These are phyloP conservation scores for Nymphalis urticae DNA, from an alignment of 2,888 invertebrate species.

Conservation along the genomic window DNA sequence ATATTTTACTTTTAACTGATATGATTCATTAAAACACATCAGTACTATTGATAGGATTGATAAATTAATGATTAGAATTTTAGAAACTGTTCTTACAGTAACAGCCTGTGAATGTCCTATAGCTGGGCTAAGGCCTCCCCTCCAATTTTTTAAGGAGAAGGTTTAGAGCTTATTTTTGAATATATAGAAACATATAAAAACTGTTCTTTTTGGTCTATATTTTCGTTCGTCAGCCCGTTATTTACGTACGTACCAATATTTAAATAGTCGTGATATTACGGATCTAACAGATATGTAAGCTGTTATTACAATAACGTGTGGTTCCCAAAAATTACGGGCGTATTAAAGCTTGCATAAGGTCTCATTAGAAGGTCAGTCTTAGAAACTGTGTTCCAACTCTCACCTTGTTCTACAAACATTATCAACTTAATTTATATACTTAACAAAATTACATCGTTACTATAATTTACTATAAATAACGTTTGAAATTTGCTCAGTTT, in stretches of 20 bases:
- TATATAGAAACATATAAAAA: too few species aligned
- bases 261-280: neutral
- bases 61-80: neutral
- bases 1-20: too few species aligned
- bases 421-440: conserved; percentile 33
- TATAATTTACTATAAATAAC: conserved; percentile 23
- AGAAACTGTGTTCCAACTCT: conserved; percentile 34
- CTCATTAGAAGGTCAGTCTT: conserved; percentile 35
- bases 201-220: neutral
- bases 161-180: too few species aligned
- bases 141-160: too few species aligned
- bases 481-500: conserved; percentile 16
- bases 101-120: too few species aligned
- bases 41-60: neutral
- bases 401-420: conserved; percentile 39
- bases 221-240: neutral
- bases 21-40: too few species aligned
- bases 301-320: conserved; percentile 33
- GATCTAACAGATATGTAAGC: conserved; percentile 13
- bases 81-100: neutral
- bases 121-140: too few species aligned
- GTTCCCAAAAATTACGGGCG: conserved; percentile 30
- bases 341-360: conserved; percentile 33
- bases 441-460: conserved; percentile 28
- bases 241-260: neutral